phyloP scores from a whole-genome alignment of 2,797 vertebrate species.

The Notamacropus eugenii region DNA sequence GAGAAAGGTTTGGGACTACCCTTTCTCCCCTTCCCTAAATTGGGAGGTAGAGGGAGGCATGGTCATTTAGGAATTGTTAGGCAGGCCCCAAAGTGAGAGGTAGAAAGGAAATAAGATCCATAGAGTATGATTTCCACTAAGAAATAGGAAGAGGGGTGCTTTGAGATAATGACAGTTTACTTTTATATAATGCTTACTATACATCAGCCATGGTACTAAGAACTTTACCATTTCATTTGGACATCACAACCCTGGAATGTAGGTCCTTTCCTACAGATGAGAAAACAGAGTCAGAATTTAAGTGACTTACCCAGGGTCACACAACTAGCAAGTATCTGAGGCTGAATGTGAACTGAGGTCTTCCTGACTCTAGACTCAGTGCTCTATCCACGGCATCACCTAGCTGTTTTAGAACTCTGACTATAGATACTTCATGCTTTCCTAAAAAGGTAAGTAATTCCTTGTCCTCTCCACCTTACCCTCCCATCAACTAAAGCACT shows the following conservation, averaged over 20 bases:
- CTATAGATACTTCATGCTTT: background rate
- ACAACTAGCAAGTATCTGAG: background rate
- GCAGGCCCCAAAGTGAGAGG: background rate
- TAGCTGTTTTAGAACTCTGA: background rate
- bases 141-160: background rate
- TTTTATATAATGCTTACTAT: background rate
- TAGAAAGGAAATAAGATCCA: background rate
- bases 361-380: background rate
- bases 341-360: background rate
- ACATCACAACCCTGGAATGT: background rate
- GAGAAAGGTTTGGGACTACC: background rate
- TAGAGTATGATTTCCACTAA: background rate
- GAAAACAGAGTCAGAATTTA: background rate
- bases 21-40: background rate
- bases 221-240: background rate
- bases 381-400: background rate
- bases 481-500: background rate
- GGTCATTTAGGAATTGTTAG: background rate
- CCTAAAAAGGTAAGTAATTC: background rate
- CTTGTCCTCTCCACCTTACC: background rate
- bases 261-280: background rate
- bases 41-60: too few relatives aligned
- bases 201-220: background rate
- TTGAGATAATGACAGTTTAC: background rate
- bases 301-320: too few relatives aligned